Evolutionary conservation across 2,888 invertebrate genomes (phyloP).

Genomic region (Ischnus inquisitorius): DNA sequence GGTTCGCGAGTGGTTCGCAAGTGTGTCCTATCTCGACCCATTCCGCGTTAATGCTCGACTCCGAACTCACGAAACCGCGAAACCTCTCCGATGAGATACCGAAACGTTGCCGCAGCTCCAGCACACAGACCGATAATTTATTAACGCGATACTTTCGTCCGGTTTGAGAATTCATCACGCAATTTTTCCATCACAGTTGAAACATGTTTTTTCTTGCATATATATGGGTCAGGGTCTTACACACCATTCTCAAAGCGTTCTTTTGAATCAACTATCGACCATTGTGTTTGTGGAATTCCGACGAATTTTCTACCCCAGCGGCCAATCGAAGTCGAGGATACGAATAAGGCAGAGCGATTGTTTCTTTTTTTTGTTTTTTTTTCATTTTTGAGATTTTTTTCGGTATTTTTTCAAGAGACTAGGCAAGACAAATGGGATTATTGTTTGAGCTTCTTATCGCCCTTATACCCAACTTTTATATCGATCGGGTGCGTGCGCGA

Average conservation of each 20-base stretch:
- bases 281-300: no score
- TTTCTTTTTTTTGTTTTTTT: neutral
- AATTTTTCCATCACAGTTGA: no score
- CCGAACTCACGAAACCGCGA: neutral
- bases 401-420: neutral
- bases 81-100: neutral
- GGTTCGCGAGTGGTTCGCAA: neutral
- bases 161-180: no score
- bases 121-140: no score
- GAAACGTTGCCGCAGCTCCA: no score
- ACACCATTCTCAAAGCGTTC: no score
- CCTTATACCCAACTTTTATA: neutral
- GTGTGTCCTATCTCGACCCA: neutral
- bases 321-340: no score
- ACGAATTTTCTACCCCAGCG: no score
- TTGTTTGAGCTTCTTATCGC: neutral
- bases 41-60: neutral
- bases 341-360: neutral
- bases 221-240: no score
- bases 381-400: neutral
- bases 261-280: no score
- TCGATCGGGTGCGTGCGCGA: constrained; percentile 7
- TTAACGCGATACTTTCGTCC: no score
- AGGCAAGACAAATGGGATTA: neutral
- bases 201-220: no score